phyloP scores from a whole-genome alignment of 2,113 vertebrate species.

The Motacilla alba region DNA sequence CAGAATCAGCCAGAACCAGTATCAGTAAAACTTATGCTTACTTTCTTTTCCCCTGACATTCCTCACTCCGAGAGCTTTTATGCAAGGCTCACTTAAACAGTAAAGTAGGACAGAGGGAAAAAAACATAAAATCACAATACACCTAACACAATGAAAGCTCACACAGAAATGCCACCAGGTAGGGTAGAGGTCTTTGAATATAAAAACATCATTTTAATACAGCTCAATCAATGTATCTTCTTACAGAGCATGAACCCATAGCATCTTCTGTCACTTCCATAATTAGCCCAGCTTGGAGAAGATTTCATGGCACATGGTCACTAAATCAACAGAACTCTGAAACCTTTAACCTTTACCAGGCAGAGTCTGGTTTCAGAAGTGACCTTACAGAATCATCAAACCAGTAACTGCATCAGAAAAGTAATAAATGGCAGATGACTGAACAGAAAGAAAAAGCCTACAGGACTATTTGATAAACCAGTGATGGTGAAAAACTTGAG shows the following conservation, averaged over 20 bases:
- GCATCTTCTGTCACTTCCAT: slow-evolving; percentile 60
- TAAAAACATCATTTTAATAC: background rate
- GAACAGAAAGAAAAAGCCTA: background rate
- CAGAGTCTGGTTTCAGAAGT: slow-evolving; percentile 78
- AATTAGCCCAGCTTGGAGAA: slow-evolving; percentile 66
- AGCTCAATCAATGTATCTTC: background rate
- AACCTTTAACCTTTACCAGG: slow-evolving; percentile 79
- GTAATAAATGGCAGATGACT: background rate
- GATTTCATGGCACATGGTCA: background rate
- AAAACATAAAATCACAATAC: background rate
- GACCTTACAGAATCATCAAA: slow-evolving; percentile 71
- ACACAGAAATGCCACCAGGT: background rate
- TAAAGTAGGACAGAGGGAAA: background rate
- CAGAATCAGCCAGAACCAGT: background rate
- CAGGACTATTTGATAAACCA: background rate
- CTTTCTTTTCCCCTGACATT: background rate
- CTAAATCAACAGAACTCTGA: slow-evolving; percentile 9
- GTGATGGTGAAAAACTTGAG: background rate
- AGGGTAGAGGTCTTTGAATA: background rate
- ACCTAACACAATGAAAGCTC: background rate
- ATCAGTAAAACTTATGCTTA: background rate
- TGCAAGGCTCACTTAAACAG: background rate
- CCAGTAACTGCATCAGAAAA: background rate
- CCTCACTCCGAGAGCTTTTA: background rate
- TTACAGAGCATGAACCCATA: slow-evolving; percentile 57